These are phyloP conservation scores for Sabatieria punctata DNA, from an alignment of 2,888 invertebrate genomes.

Conservation along the genomic window DNA sequence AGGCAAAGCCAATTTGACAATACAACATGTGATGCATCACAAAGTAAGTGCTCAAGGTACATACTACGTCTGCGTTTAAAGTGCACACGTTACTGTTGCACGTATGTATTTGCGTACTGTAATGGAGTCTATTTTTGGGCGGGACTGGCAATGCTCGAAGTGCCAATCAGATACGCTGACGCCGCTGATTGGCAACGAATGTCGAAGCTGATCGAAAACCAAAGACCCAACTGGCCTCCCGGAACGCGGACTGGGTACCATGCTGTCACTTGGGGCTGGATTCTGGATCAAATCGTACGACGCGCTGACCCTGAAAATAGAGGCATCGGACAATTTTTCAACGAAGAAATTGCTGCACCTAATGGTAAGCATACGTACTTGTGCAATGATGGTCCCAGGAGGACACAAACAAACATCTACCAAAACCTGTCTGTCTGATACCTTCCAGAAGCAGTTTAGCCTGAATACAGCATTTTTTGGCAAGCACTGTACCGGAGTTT, in stretches of 20 bases:
- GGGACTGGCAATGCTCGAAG: conserved; percentile 28
- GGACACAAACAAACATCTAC: too few relatives aligned
- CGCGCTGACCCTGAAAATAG: conserved; percentile 30
- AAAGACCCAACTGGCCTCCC: conserved; percentile 25
- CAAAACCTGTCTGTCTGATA: too few relatives aligned
- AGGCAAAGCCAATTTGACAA: conserved; percentile 31
- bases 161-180: conserved; percentile 20
- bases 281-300: conserved; percentile 33
- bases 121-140: too few relatives aligned
- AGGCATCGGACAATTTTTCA: conserved; percentile 27
- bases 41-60: too few relatives aligned
- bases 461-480: too few relatives aligned
- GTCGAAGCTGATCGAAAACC: conserved; percentile 24
- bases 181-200: conserved; percentile 25
- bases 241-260: conserved; percentile 34
- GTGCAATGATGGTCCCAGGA: too few relatives aligned
- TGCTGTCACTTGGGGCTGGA: conserved; percentile 34
- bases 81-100: too few relatives aligned
- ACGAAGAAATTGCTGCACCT: conserved; percentile 27
- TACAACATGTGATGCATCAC: conserved; percentile 30
- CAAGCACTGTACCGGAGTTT: too few relatives aligned
- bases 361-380: too few relatives aligned
- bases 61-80: too few relatives aligned
- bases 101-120: too few relatives aligned
- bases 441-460: too few relatives aligned